phyloP scores from a whole-genome alignment of 1,140 invertebrate species.

The Dreissena rostriformis region DNA sequence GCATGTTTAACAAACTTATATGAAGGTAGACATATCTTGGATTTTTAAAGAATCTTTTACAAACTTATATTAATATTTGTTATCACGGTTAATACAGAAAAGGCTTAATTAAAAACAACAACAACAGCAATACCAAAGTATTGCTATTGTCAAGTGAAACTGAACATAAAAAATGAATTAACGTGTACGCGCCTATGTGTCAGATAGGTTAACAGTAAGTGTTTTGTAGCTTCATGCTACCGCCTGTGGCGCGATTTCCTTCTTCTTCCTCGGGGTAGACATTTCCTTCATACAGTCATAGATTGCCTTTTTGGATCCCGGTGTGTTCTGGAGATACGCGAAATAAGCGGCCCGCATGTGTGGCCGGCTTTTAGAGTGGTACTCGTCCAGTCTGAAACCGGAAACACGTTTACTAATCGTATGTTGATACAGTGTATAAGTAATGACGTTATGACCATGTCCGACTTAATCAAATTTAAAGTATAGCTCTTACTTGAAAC shows the following conservation, averaged over 20 bases:
- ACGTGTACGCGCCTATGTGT: not conserved
- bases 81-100: constrained; percentile 19
- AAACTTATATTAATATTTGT: too few relatives aligned
- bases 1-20: too few relatives aligned
- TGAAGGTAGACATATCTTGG: too few relatives aligned
- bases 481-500: too few relatives aligned
- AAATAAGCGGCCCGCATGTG: constrained; percentile 77
- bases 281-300: constrained; percentile 71
- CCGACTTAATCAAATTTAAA: too few relatives aligned
- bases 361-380: constrained; percentile 70
- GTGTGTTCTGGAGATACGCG: constrained; percentile 80
- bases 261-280: constrained; percentile 16
- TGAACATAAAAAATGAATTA: not conserved
- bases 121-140: not conserved
- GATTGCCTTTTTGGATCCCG: constrained; percentile 75
- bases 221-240: constrained; percentile 31
- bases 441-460: too few relatives aligned
- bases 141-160: not conserved
- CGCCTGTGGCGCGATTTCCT: constrained; percentile 28
- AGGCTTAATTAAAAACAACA: not conserved
- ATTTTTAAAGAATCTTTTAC: too few relatives aligned
- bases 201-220: not conserved
- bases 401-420: not conserved
- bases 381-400: constrained; percentile 69
- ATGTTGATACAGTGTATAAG: too few relatives aligned